Conservation (phyloP, 2,888 invertebrate species). For the Tachina fera region DNA sequence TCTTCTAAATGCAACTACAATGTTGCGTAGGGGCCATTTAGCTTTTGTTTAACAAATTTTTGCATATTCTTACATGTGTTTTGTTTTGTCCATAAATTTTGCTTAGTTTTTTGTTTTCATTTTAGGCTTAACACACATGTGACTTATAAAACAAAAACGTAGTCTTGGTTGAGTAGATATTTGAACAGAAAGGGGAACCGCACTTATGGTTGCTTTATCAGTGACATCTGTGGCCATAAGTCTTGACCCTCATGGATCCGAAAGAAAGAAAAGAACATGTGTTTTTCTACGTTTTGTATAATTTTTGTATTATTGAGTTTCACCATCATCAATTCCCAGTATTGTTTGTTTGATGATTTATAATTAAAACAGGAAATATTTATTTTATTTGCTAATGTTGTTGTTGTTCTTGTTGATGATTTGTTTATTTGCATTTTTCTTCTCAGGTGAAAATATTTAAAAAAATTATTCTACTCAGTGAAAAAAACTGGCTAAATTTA, state of each 20-base stretch:
- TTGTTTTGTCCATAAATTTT: conserved; percentile 44
- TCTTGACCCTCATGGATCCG: conserved; percentile 68
- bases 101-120: neutral
- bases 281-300: conserved; percentile 33
- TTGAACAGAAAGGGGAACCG: conserved; percentile 29
- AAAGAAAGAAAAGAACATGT: conserved; percentile 54
- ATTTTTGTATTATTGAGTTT: conserved; percentile 10
- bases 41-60: conserved; percentile 45
- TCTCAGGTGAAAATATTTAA: neutral
- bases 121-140: conserved; percentile 41
- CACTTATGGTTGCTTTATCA: conserved; percentile 57
- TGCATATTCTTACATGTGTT: conserved; percentile 62
- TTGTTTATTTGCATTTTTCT: conserved; percentile 15
- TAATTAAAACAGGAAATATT: conserved; percentile 65
- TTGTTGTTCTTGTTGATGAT: neutral
- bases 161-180: conserved; percentile 22
- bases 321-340: conserved; percentile 46
- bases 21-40: conserved; percentile 53
- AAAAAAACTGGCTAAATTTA: neutral
- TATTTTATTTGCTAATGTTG: neutral
- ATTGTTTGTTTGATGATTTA: conserved; percentile 62
- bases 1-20: neutral
- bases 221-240: conserved; percentile 69
- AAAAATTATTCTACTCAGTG: neutral
- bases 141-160: neutral